Percentiles rank a stretch among this genome's conserved stretches.
Conservation (phyloP, 2,113 vertebrate genomes). For the Mustelus asterias region DNA sequence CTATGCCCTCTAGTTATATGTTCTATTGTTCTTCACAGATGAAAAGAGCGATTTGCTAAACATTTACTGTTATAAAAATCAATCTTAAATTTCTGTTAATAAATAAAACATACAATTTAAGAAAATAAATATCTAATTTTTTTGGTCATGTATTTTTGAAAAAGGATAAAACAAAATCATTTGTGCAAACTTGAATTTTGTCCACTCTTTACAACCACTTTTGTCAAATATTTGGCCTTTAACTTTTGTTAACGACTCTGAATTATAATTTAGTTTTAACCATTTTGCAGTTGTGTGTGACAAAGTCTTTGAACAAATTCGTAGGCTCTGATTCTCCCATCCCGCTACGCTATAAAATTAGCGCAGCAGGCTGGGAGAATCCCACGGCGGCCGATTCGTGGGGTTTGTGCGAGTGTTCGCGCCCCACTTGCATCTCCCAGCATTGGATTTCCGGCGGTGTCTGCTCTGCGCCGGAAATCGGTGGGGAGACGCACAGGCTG, state of each 20-base stretch:
- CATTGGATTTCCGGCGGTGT: no score
- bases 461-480: no score
- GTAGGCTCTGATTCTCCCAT: no score
- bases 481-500: no score
- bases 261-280: neutral
- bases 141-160: neutral
- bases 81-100: neutral
- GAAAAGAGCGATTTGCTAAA: neutral
- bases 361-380: no score
- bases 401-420: no score
- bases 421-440: no score
- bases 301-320: no score
- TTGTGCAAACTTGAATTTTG: neutral
- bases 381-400: no score
- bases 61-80: neutral
- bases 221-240: neutral
- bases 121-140: neutral
- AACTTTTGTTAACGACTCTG: neutral
- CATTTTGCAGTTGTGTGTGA: no score
- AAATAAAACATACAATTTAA: neutral
- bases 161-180: neutral
- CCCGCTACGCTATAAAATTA: no score
- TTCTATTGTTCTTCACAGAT: neutral
- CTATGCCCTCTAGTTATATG: neutral
- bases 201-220: neutral